These are phyloP conservation scores for Pogonocichla stellata DNA, from an alignment of 2,113 vertebrate species.

Conservation along the genomic window DNA sequence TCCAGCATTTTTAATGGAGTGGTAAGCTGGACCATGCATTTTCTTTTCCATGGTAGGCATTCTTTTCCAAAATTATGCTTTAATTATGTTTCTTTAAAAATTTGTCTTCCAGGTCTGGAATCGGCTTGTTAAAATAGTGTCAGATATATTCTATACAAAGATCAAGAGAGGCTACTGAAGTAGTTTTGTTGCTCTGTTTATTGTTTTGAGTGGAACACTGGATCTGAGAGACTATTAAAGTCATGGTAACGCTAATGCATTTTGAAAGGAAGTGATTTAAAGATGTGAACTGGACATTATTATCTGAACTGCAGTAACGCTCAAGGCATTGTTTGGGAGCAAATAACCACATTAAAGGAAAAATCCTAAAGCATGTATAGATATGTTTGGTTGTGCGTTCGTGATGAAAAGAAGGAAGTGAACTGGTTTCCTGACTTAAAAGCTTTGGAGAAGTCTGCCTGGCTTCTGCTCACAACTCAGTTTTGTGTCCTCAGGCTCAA, in stretches of 20 bases:
- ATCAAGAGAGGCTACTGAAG: neutral
- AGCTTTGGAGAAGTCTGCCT: neutral
- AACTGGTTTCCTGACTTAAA: slow-evolving; percentile 28
- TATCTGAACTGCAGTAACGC: neutral
- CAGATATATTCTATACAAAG: neutral
- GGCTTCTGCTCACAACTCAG: neutral
- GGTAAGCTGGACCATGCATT: neutral
- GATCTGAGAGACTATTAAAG: neutral
- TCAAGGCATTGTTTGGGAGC: slow-evolving; percentile 23
- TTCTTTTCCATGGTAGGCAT: neutral
- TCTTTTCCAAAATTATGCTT: neutral
- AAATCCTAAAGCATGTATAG: neutral
- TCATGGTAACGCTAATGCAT: neutral
- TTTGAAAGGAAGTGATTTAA: slow-evolving; percentile 49
- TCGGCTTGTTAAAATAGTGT: neutral
- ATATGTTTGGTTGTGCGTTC: neutral
- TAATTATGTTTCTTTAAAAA: neutral
- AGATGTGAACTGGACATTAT: slow-evolving; percentile 11
- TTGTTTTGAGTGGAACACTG: neutral
- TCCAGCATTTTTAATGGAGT: neutral
- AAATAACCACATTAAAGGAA: slow-evolving; percentile 32
- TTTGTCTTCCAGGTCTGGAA: neutral
- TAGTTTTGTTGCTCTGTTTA: neutral
- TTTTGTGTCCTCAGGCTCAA: neutral
- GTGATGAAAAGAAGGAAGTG: slow-evolving; percentile 32